These are phyloP conservation scores for Metalampra italica DNA, from an alignment of 2,888 invertebrate species.

Conservation along the genomic window DNA sequence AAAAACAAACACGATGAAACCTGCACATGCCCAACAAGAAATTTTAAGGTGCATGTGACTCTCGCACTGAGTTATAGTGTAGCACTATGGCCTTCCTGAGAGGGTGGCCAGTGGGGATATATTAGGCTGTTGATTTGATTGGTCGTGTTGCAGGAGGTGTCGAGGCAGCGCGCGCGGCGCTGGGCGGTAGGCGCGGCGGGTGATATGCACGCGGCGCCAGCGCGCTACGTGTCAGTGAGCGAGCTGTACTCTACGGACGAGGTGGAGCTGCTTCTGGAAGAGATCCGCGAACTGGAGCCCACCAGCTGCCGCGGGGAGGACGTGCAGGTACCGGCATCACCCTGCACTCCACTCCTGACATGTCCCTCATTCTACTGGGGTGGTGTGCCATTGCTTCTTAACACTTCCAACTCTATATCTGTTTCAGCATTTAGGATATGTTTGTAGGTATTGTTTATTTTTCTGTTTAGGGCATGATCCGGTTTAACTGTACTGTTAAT, in stretches of 20 bases:
- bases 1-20: too few species aligned
- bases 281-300: conserved; percentile 75
- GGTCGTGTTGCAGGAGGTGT: conserved; percentile 34
- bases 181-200: conserved; percentile 45
- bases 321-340: conserved; percentile 46
- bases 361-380: not conserved
- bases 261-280: conserved; percentile 76
- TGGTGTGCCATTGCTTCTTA: too few species aligned
- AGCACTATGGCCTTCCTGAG: not conserved
- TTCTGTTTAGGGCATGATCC: too few species aligned
- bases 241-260: conserved; percentile 77
- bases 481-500: too few species aligned
- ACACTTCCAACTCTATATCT: too few species aligned
- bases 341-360: too few species aligned
- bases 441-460: too few species aligned
- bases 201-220: conserved; percentile 74
- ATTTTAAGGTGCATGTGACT: too few species aligned
- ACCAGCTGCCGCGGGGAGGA: conserved; percentile 73
- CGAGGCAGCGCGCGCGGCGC: conserved; percentile 44
- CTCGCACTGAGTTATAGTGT: too few species aligned
- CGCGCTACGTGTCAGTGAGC: conserved; percentile 76
- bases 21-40: too few species aligned
- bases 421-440: too few species aligned
- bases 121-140: not conserved
- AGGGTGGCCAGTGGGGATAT: too few species aligned